These are phyloP conservation scores for Todus mexicanus DNA, from an alignment of 2,797 vertebrate genomes.

Conservation along the genomic window DNA sequence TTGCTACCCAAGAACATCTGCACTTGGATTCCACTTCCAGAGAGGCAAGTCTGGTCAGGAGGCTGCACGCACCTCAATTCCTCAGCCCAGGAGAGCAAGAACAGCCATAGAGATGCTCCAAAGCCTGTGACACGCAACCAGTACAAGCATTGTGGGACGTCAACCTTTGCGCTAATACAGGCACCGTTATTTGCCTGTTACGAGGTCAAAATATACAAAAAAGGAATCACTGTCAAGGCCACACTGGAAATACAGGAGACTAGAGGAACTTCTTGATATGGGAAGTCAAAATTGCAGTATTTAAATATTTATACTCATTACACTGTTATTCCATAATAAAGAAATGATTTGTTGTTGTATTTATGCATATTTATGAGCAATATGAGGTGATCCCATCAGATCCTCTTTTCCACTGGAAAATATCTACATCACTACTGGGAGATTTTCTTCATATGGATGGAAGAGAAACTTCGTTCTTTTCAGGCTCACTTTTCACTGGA, in stretches of 20 bases:
- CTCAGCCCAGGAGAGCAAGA: not conserved
- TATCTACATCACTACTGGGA: not conserved
- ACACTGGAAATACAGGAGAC: not conserved
- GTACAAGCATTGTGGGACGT: too few species aligned
- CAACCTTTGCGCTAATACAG: too few species aligned
- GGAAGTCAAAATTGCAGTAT: not conserved
- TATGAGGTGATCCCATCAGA: not conserved
- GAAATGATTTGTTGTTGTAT: not conserved
- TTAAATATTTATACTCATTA: not conserved
- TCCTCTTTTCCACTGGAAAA: not conserved
- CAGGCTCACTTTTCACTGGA: not conserved
- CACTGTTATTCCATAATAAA: not conserved
- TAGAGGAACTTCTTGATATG: not conserved
- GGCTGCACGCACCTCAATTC: not conserved
- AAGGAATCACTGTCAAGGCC: not conserved
- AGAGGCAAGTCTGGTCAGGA: not conserved
- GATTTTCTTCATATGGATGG: not conserved
- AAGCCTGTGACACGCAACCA: not conserved
- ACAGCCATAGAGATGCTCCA: not conserved
- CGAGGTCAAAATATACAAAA: not conserved
- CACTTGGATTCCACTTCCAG: not conserved
- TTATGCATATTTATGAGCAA: not conserved
- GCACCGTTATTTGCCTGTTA: not conserved
- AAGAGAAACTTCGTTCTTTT: not conserved
- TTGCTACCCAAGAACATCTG: not conserved